These are phyloP conservation scores for Caenorhabditis angaria DNA, from an alignment of 2,888 invertebrate species.

Conservation along the genomic window DNA sequence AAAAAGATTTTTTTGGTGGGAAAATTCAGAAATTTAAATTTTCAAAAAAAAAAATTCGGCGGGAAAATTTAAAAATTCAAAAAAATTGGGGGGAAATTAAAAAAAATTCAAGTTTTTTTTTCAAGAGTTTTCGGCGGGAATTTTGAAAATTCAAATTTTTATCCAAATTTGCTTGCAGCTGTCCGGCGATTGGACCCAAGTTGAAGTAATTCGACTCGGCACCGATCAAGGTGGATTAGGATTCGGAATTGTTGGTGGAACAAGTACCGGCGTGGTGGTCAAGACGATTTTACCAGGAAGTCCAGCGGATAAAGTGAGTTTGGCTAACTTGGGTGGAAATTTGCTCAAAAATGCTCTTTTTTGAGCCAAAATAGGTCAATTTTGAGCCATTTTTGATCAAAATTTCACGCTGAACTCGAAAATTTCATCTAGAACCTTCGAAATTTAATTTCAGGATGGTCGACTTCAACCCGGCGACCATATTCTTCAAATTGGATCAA, in stretches of 20 bases:
- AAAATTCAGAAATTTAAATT: too few relatives aligned
- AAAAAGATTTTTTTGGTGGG: too few relatives aligned
- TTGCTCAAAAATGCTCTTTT: too few relatives aligned
- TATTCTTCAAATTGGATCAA: constrained; percentile 82
- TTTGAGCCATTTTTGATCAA: neutral
- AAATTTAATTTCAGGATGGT: constrained; percentile 80
- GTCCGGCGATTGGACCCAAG: constrained; percentile 99
- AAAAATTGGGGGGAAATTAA: too few relatives aligned
- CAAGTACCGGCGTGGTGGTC: constrained; percentile 98
- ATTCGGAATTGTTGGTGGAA: constrained; percentile 94
- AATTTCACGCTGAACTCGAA: too few relatives aligned
- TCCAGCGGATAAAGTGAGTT: constrained; percentile 87
- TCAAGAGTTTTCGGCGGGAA: too few relatives aligned
- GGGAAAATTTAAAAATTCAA: too few relatives aligned
- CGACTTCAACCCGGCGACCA: constrained; percentile 96
- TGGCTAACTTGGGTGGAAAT: neutral
- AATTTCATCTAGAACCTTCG: too few relatives aligned
- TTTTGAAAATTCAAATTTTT: neutral
- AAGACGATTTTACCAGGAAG: constrained; percentile 97
- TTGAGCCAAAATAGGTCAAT: neutral
- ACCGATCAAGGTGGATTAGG: constrained; percentile 86
- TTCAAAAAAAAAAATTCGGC: too few relatives aligned
- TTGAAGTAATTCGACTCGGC: constrained; percentile 94
- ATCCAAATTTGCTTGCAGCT: constrained; percentile 78
- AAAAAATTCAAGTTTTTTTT: too few relatives aligned